Evolutionary conservation across 2,113 vertebrate species (phyloP), one percentile per base, ranked within the genome.

Genomic region (Hippocampus mohnikei): DNA sequence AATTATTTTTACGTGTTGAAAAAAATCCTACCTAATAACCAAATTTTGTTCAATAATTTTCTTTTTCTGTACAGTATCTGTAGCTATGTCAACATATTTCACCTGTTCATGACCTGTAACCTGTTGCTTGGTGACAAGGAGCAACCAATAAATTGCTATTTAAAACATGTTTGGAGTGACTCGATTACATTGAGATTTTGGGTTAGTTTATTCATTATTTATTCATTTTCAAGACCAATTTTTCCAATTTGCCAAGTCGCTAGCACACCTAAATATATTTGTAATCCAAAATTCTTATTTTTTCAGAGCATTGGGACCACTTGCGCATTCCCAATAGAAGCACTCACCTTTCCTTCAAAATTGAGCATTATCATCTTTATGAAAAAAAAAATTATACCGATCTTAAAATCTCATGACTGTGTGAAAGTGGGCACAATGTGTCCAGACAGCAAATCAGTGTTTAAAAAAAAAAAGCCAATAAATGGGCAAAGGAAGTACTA

Each of bases 21-120:
- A 37, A 37, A 83, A 86, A 80, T 81, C 84, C 81, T 88, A 67
- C 66, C 29, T 40, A 52, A 66, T 80, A 81, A 87, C 62, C 81
- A 88, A 88, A 90, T 88, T 90, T 85, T 5, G 5, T 48, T 50
- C 85, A 80, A 79, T 88, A 85, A 86, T 81, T 90, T 5, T 87
- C 82, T 89, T 90, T 83, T 73, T 90, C 87, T 90, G 88, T 91
- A 88, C 80, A 88, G 80, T 89, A 83, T 86, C 83, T 88, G 80
- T 82, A 81, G 0, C 81, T 76, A 82, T 90, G 83, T 84, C 82
- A 77, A 66, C 84, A 81, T 85, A 89, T 85, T 87, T 79, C 74
- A 79, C 82, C 74, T 77, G 64, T 88, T 83, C 71, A 60, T 66
- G 75, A 76, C 88, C 89, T 89, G 87, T 92, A 89, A 88, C 90